Conservation (phyloP, 2,113 vertebrate species). For the Cromileptes altivelis region DNA sequence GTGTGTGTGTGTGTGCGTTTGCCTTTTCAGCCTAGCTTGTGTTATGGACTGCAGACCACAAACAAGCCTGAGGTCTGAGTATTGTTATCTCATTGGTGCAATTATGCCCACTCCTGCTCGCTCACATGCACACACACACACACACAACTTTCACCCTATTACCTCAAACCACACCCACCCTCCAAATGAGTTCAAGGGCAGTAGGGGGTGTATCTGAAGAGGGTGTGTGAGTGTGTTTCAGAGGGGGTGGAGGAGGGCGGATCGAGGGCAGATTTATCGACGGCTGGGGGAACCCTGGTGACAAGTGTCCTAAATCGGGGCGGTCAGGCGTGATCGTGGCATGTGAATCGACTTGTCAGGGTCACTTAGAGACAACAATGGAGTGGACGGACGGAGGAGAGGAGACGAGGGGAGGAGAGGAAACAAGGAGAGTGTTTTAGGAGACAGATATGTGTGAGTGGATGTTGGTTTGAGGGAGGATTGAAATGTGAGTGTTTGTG, state of each 20-base stretch:
- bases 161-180: constrained; percentile 52
- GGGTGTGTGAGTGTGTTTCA: constrained; percentile 48
- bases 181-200: constrained; percentile 67
- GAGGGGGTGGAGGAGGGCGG: constrained; percentile 9
- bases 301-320: constrained; percentile 74
- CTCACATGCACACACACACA: constrained; percentile 30
- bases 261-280: constrained; percentile 59
- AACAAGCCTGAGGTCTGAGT: constrained; percentile 78
- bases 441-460: constrained; percentile 37
- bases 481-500: constrained; percentile 47
- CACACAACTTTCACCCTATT: constrained; percentile 67
- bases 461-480: constrained; percentile 39
- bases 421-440: constrained; percentile 8
- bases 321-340: constrained; percentile 73
- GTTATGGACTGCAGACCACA: constrained; percentile 77
- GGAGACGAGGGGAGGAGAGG: constrained; percentile 16
- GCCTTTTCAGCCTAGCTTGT: constrained; percentile 53
- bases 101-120: constrained; percentile 71
- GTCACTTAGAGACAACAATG: constrained; percentile 80
- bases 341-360: constrained; percentile 81
- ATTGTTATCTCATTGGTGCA: constrained; percentile 87
- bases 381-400: constrained; percentile 14
- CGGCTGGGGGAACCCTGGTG: constrained; percentile 53
- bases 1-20: constrained; percentile 33
- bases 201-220: constrained; percentile 38